Evolutionary conservation across 2,113 vertebrate species (phyloP).

Genomic region (Dipodomys stephensi): DNA sequence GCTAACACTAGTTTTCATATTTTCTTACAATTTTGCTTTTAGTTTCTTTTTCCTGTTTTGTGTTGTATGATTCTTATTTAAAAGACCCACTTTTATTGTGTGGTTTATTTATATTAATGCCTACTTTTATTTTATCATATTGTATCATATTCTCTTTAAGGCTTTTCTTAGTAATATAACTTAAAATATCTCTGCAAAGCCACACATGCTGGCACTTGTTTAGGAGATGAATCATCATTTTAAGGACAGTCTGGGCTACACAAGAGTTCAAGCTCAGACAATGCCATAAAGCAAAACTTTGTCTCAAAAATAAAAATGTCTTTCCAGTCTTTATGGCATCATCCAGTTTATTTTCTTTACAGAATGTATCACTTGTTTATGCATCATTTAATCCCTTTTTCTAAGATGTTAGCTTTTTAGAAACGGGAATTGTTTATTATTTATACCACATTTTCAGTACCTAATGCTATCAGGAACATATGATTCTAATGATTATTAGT

Average conservation of each 20-base stretch:
- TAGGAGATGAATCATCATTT: not conserved
- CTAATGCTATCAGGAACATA: not conserved
- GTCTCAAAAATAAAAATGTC: not conserved
- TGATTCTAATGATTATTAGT: not conserved
- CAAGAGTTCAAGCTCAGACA: too few species aligned
- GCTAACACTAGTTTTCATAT: too few species aligned
- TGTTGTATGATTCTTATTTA: too few species aligned
- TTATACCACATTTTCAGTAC: constrained; percentile 8
- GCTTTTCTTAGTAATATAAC: not conserved
- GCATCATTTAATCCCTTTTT: not conserved
- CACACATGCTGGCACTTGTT: not conserved
- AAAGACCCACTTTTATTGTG: not conserved
- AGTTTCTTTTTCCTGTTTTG: too few species aligned
- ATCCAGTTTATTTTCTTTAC: not conserved
- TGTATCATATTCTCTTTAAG: not conserved
- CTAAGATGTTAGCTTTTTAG: not conserved
- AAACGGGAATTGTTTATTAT: not conserved
- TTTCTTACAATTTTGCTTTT: too few species aligned
- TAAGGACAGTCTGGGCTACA: not conserved
- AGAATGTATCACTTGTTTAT: constrained; percentile 4
- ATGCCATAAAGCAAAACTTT: too few species aligned
- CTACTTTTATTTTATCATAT: constrained; percentile 25
- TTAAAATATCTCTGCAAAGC: not conserved
- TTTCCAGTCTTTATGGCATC: not conserved
- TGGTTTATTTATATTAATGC: not conserved